A percentile compares a stretch with the other conserved stretches of the same genome.
Conservation (phyloP, 2,888 invertebrate species). For the Eupithecia pulchellata region DNA sequence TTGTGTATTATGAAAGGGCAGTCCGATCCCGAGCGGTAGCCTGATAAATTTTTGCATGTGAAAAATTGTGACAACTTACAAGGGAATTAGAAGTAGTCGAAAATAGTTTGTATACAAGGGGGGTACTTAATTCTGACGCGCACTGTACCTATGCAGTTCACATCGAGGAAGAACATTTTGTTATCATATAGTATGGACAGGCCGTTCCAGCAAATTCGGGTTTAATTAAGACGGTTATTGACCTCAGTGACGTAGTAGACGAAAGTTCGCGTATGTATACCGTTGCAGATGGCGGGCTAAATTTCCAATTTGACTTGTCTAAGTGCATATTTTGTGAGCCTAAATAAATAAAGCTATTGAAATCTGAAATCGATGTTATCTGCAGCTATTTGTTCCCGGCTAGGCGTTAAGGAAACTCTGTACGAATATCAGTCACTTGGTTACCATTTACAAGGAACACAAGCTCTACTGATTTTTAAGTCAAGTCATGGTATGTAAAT, state of each 20-base stretch:
- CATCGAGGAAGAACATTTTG: not conserved
- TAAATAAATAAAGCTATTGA: too few species aligned
- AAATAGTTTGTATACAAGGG: too few species aligned
- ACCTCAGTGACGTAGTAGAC: not conserved
- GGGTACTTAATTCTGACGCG: too few species aligned
- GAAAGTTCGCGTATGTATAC: not conserved
- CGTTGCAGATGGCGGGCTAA: too few species aligned
- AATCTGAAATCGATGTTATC: too few species aligned
- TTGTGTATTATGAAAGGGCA: too few species aligned
- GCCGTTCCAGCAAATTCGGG: not conserved
- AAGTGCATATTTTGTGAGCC: too few species aligned
- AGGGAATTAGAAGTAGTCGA: too few species aligned
- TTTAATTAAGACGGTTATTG: not conserved
- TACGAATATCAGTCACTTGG: not conserved
- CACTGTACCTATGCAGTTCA: not conserved
- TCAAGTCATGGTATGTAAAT: not conserved
- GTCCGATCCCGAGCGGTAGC: too few species aligned
- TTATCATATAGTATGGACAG: not conserved
- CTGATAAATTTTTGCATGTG: too few species aligned
- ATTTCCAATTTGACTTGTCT: too few species aligned
- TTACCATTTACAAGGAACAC: not conserved
- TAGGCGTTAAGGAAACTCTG: not conserved
- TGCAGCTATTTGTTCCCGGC: not conserved
- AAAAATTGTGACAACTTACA: too few species aligned
- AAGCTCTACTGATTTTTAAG: not conserved